These are phyloP conservation scores for Leiothrix lutea DNA, from an alignment of 2,113 vertebrate genomes.

Conservation along the genomic window DNA sequence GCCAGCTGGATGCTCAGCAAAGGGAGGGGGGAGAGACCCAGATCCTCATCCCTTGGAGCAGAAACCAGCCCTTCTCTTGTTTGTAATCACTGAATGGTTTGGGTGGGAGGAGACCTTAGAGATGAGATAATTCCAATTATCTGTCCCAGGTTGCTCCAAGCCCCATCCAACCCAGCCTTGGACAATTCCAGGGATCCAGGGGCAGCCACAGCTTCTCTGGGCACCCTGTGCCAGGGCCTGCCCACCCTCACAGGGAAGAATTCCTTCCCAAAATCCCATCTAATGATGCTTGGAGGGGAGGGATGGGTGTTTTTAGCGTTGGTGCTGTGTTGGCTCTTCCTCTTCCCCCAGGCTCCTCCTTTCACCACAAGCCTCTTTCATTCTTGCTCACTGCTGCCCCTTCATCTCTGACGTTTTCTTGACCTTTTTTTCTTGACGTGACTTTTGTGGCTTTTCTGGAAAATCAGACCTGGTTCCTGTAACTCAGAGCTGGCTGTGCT, in stretches of 20 bases:
- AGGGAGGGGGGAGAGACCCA: not conserved
- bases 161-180: accelerated
- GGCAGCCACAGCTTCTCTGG: not conserved
- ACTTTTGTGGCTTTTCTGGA: not conserved
- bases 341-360: not conserved
- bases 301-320: accelerated
- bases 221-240: not conserved
- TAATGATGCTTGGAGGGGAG: not conserved
- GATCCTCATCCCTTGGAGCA: not conserved
- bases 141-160: not conserved
- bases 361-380: not conserved
- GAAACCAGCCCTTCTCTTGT: not conserved
- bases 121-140: not conserved
- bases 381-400: not conserved
- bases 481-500: accelerated
- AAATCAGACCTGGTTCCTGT: not conserved
- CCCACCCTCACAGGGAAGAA: accelerated
- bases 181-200: not conserved
- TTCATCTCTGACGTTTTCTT: accelerated
- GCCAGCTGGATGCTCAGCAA: not conserved
- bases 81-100: not conserved
- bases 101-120: no score
- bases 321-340: not conserved
- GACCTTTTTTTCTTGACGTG: no score
- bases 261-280: not conserved